These are phyloP conservation scores for Eulemur macaco DNA, from an alignment of 2,113 vertebrate species.

Conservation along the genomic window DNA sequence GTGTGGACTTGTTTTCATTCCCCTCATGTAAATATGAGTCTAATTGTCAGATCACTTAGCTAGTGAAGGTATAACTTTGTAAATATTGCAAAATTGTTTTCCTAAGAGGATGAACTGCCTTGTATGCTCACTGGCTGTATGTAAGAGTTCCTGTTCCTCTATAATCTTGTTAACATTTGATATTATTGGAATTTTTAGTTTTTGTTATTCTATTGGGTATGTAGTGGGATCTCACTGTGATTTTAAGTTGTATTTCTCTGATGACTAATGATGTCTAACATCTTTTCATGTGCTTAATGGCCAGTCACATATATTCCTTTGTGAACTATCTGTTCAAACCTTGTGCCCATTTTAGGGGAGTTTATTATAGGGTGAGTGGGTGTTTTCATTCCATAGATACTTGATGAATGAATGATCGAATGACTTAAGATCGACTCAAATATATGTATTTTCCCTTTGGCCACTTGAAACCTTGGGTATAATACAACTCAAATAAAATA, in stretches of 20 bases:
- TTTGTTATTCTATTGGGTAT: neutral
- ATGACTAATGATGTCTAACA: neutral
- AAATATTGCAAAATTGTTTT: neutral
- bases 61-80: neutral
- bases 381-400: neutral
- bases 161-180: neutral
- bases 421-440: neutral
- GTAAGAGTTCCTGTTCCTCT: neutral
- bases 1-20: neutral
- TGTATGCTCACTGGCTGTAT: neutral
- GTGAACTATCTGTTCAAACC: neutral
- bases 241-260: constrained; percentile 22
- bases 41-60: neutral
- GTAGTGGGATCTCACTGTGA: neutral
- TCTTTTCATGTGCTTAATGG: neutral
- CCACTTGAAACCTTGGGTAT: neutral
- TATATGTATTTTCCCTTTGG: neutral
- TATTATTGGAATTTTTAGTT: neutral
- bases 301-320: neutral
- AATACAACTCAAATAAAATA: neutral
- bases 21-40: neutral
- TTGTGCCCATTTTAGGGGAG: neutral
- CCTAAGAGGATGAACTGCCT: neutral
- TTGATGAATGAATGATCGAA: neutral
- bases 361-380: neutral